Conservation (phyloP, 2,888 invertebrate genomes). For the Rotaria magnacalcarata region DNA sequence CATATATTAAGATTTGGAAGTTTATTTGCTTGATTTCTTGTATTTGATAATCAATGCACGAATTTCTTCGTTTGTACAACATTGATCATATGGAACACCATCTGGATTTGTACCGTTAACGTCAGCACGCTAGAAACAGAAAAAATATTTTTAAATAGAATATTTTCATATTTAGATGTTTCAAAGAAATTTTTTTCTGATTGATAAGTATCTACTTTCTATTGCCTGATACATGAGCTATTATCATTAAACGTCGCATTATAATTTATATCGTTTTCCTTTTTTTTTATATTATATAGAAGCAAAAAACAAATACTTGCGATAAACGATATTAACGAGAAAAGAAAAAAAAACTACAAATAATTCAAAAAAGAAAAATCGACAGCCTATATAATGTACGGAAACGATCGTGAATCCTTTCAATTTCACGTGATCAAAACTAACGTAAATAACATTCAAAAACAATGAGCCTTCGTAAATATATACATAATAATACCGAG, state of each 20-base stretch:
- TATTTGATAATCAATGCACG: background rate
- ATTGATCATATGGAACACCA: slow-evolving; percentile 6
- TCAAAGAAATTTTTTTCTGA: no score
- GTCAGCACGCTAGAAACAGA: background rate
- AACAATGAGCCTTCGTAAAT: background rate
- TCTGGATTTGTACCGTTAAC: slow-evolving; percentile 26
- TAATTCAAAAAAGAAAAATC: background rate
- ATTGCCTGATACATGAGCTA: no score
- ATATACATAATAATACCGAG: background rate
- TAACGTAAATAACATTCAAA: background rate
- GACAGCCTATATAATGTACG: background rate
- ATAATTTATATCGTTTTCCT: slow-evolving; percentile 12
- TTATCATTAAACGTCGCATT: no score
- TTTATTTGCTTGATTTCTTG: slow-evolving; percentile 1
- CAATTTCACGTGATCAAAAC: background rate
- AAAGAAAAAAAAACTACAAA: no score
- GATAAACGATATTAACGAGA: background rate
- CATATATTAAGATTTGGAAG: background rate
- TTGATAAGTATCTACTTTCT: no score
- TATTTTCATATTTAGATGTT: background rate
- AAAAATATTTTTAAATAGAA: background rate
- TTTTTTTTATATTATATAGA: background rate
- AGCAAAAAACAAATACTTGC: background rate
- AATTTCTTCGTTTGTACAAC: slow-evolving; percentile 24
- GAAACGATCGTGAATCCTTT: background rate